Evolutionary conservation across 2,113 vertebrate species (phyloP).

Genomic region (Heterochromis multidens): DNA sequence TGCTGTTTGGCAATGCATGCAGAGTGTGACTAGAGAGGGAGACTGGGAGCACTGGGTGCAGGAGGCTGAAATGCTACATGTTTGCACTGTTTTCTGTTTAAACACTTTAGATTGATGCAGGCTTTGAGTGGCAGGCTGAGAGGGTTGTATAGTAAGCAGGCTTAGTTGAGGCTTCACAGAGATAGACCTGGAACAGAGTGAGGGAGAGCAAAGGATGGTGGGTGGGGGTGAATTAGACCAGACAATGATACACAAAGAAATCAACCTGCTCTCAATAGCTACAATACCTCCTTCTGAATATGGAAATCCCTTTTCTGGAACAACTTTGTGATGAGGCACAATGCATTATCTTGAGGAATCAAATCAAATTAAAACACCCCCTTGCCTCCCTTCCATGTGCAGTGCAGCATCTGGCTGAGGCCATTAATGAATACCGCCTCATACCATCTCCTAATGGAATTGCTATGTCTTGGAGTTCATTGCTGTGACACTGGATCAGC

Average conservation of each 20-base stretch:
- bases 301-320: slow-evolving; percentile 1
- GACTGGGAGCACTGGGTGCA: background rate
- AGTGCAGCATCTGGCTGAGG: slow-evolving; percentile 40
- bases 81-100: background rate
- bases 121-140: slow-evolving; percentile 10
- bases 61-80: background rate
- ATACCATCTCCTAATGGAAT: slow-evolving; percentile 65
- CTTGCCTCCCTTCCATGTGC: background rate
- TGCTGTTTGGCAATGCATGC: background rate
- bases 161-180: background rate
- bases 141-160: background rate
- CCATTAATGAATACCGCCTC: slow-evolving; percentile 59
- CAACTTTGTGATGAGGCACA: slow-evolving; percentile 32
- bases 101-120: background rate
- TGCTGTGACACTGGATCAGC: slow-evolving; percentile 52
- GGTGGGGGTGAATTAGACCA: background rate
- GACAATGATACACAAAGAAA: slow-evolving; percentile 22
- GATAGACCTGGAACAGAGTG: slow-evolving; percentile 2
- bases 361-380: slow-evolving; percentile 33
- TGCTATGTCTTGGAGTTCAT: slow-evolving; percentile 50
- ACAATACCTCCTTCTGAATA: slow-evolving; percentile 5
- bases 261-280: slow-evolving; percentile 27
- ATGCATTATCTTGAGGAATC: slow-evolving; percentile 50
- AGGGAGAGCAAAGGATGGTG: background rate
- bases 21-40: background rate